A percentile compares a stretch with the other conserved stretches of the same genome.
phyloP scores from a whole-genome alignment of 2,797 vertebrate species.

The Australoheros facetus region DNA sequence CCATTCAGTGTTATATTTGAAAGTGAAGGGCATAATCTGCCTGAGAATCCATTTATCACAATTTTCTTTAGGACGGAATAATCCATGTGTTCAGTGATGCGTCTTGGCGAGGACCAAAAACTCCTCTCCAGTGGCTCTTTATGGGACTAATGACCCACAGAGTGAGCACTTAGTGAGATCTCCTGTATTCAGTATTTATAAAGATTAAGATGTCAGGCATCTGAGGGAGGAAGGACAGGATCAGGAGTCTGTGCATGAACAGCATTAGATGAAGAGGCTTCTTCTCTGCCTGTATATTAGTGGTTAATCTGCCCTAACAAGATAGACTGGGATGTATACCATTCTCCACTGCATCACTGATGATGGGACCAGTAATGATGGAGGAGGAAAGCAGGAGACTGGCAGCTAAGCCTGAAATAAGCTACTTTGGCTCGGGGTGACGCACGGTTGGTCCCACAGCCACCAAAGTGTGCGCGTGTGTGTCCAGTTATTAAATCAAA shows the following conservation, averaged over 20 bases:
- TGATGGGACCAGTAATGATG: constrained; percentile 73
- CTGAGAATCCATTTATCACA: neutral
- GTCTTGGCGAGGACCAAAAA: constrained; percentile 27
- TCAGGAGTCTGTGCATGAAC: constrained; percentile 45
- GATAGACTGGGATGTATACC: constrained; percentile 57
- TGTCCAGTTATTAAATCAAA: constrained; percentile 77
- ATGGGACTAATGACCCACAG: constrained; percentile 32
- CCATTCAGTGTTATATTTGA: constrained; percentile 28
- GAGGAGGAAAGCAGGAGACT: constrained; percentile 52
- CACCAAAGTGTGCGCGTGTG: constrained; percentile 32
- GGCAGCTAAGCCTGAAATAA: constrained; percentile 72
- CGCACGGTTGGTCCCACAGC: constrained; percentile 48
- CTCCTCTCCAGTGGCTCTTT: constrained; percentile 25
- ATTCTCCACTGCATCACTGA: constrained; percentile 57
- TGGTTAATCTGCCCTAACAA: constrained; percentile 74
- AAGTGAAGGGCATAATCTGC: constrained; percentile 10
- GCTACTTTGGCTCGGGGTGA: constrained; percentile 66
- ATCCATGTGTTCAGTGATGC: constrained; percentile 52
- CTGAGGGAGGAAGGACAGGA: constrained; percentile 50
- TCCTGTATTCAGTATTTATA: constrained; percentile 38
- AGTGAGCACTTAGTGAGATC: constrained; percentile 11
- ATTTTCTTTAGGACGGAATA: constrained; percentile 17
- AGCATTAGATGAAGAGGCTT: constrained; percentile 54
- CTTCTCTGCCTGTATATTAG: constrained; percentile 62
- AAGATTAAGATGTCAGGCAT: constrained; percentile 62